A percentile compares a stretch with the other conserved stretches of the same genome.
These are phyloP conservation scores for Nezara viridula DNA, from an alignment of 2,888 invertebrate genomes.

Conservation along the genomic window DNA sequence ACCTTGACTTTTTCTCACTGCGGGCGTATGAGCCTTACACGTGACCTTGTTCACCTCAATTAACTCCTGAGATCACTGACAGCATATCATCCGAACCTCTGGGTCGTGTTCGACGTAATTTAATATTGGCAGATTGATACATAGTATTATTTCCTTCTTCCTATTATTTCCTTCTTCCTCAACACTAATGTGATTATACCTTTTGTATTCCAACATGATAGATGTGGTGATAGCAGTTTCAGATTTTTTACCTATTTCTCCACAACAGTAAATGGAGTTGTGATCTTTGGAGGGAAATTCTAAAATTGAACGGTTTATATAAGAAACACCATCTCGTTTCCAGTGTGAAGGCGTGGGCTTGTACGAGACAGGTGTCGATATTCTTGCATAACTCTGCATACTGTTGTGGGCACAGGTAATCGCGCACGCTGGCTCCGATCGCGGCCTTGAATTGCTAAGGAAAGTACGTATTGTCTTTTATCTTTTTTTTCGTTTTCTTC, in stretches of 20 bases:
- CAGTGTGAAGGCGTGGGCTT: not conserved
- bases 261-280: not conserved
- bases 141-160: not conserved
- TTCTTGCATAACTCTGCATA: not conserved
- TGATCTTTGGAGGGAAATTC: not conserved
- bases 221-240: not conserved
- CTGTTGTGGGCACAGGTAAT: slow-evolving; percentile 13
- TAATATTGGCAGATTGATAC: not conserved
- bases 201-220: not conserved
- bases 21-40: not conserved
- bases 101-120: not conserved
- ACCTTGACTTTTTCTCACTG: slow-evolving; percentile 8
- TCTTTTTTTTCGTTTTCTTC: not conserved
- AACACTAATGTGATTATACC: not conserved
- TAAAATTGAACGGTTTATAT: not conserved
- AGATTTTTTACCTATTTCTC: not conserved
- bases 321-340: not conserved
- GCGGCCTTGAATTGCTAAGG: not conserved
- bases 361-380: not conserved
- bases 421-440: not conserved
- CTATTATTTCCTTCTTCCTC: slow-evolving; percentile 4
- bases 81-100: not conserved
- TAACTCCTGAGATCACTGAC: not conserved
- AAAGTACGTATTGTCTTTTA: slow-evolving; percentile 10
- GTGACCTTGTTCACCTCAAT: not conserved